Conservation (phyloP, 2,888 invertebrate genomes). For the Xestia ashworthii region DNA sequence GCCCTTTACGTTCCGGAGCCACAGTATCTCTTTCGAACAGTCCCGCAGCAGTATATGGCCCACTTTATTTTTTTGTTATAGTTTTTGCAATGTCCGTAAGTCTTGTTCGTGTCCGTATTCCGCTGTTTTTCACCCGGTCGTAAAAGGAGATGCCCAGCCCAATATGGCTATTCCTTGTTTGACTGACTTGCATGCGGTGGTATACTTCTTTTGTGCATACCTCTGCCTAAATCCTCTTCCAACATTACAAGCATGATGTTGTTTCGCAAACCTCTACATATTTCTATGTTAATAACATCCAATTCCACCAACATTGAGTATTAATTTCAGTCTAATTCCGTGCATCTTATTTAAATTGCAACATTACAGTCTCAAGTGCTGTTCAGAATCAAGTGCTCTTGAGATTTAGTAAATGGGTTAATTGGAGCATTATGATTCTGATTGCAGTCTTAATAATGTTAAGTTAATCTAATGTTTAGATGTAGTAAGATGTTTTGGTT, state of each 20-base stretch:
- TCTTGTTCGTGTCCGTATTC: neutral
- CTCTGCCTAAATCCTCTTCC: neutral
- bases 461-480: slow-evolving; percentile 16
- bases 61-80: neutral
- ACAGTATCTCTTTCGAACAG: too few species aligned
- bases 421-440: slow-evolving; percentile 69
- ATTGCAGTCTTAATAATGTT: slow-evolving; percentile 48
- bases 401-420: slow-evolving; percentile 69
- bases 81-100: neutral
- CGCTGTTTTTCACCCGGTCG: neutral
- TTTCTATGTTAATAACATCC: slow-evolving; percentile 5
- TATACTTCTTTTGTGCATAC: neutral
- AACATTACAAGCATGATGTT: neutral
- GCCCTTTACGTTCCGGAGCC: too few species aligned
- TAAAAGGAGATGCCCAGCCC: too few species aligned
- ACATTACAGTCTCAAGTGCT: slow-evolving; percentile 68
- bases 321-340: slow-evolving; percentile 34
- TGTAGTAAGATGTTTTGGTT: slow-evolving; percentile 6
- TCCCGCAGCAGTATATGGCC: too few species aligned
- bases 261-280: neutral
- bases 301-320: slow-evolving; percentile 8
- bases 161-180: neutral
- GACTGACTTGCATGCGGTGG: neutral
- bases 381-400: slow-evolving; percentile 67
- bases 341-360: slow-evolving; percentile 57